A percentile compares a stretch with the other conserved stretches of the same genome.
phyloP scores from a whole-genome alignment of 2,888 invertebrate genomes.

The Maniola hyperantus region DNA sequence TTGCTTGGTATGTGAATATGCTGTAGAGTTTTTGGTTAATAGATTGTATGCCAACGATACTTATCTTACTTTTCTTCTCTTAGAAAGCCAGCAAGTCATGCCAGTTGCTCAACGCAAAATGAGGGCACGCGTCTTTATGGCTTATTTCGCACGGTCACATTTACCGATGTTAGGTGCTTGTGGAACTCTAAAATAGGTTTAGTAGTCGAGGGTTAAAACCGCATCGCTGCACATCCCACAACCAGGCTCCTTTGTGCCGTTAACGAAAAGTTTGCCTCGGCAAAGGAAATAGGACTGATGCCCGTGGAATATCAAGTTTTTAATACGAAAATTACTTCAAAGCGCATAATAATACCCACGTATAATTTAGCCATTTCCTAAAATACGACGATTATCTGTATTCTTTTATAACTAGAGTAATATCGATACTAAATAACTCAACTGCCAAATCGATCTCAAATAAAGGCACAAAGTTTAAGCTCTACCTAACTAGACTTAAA shows the following conservation, averaged over 20 bases:
- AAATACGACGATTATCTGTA: background rate
- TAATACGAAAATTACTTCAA: slow-evolving; percentile 21
- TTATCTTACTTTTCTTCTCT: background rate
- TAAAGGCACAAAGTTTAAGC: too few relatives aligned
- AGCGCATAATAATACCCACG: slow-evolving; percentile 2
- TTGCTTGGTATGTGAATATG: too few relatives aligned
- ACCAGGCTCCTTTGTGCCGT: slow-evolving; percentile 35
- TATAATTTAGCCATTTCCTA: background rate
- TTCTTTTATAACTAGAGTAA: too few relatives aligned
- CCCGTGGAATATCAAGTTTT: slow-evolving; percentile 22
- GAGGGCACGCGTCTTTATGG: background rate
- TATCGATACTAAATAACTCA: too few relatives aligned
- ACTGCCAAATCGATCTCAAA: too few relatives aligned
- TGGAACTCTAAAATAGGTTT: background rate
- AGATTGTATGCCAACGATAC: too few relatives aligned
- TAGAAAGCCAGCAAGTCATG: background rate
- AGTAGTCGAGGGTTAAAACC: slow-evolving; percentile 43
- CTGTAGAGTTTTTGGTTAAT: too few relatives aligned
- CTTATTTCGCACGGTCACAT: background rate
- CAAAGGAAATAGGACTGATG: slow-evolving; percentile 30
- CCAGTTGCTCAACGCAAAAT: background rate
- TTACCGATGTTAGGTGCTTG: background rate
- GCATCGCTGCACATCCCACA: slow-evolving; percentile 34
- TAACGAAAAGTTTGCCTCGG: slow-evolving; percentile 35
- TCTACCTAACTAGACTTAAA: too few relatives aligned